Evolutionary conservation across 2,797 vertebrate genomes (phyloP).

Genomic region (Cryptoblepharus egeriae): DNA sequence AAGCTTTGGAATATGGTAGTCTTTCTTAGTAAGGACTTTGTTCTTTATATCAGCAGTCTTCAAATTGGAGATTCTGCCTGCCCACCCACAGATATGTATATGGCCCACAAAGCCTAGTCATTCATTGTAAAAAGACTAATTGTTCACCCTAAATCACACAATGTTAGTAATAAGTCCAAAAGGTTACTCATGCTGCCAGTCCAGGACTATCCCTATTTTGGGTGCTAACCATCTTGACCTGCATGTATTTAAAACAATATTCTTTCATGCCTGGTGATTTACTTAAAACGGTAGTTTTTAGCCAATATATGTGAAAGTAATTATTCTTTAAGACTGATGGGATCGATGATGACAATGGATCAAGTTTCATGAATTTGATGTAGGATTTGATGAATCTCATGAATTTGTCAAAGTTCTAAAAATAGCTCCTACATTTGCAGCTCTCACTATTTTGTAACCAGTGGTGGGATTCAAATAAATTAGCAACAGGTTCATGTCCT

Average conservation of each 20-base stretch:
- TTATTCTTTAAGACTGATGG: neutral
- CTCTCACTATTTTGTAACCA: neutral
- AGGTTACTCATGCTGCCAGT: neutral
- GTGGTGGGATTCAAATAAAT: no score
- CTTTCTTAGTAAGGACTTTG: neutral
- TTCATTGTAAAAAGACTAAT: no score
- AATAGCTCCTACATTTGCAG: neutral
- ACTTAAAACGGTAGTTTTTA: neutral
- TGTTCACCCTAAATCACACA: neutral
- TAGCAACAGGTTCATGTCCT: no score
- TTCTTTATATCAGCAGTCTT: neutral
- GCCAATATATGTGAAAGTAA: no score
- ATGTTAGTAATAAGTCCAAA: neutral
- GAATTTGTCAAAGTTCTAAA: neutral
- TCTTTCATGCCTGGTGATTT: neutral
- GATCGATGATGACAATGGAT: neutral
- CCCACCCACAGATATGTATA: no score
- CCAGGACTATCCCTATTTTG: neutral
- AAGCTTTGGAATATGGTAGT: no score
- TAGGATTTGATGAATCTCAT: no score
- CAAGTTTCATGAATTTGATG: neutral
- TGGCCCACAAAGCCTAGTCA: neutral
- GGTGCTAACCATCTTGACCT: neutral
- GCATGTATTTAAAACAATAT: neutral
- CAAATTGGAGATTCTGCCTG: neutral